phyloP scores from a whole-genome alignment of 1,140 invertebrate species.

The Meloidogyne exigua region DNA sequence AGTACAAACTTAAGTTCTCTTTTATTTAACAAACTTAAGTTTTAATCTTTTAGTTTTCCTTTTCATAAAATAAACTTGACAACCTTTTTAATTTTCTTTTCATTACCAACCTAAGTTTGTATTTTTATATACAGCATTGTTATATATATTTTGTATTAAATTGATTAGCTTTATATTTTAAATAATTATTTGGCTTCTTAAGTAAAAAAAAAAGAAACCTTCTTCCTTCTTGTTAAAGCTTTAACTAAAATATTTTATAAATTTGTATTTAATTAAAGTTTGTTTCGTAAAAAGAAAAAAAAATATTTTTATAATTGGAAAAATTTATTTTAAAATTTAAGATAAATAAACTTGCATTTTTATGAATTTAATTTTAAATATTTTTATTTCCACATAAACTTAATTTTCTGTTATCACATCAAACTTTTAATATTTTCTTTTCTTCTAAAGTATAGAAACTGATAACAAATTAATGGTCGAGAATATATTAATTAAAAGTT shows the following conservation, averaged over 20 bases:
- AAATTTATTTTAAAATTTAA: too few species aligned
- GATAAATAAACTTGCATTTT: too few species aligned
- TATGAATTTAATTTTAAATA: too few species aligned
- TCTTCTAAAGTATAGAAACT: neutral
- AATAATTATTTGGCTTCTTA: neutral
- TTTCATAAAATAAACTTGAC: too few species aligned
- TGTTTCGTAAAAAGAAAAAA: neutral
- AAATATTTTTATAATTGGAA: neutral
- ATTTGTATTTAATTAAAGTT: conserved; percentile 5
- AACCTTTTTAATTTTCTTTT: neutral
- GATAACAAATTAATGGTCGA: neutral
- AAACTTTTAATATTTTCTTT: neutral
- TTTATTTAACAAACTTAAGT: too few species aligned
- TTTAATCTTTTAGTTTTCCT: too few species aligned
- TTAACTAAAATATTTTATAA: neutral
- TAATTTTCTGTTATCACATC: neutral
- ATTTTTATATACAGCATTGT: too few species aligned
- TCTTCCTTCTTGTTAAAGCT: neutral
- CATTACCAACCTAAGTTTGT: neutral
- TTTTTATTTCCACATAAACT: neutral
- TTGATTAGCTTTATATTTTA: neutral
- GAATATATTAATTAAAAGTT: neutral
- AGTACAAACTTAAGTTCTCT: too few species aligned
- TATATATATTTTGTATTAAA: neutral
- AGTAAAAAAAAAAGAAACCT: neutral